Base-by-base conservation (phyloP, 1,140 invertebrate genomes). In the Drosophila tristis region DNA sequence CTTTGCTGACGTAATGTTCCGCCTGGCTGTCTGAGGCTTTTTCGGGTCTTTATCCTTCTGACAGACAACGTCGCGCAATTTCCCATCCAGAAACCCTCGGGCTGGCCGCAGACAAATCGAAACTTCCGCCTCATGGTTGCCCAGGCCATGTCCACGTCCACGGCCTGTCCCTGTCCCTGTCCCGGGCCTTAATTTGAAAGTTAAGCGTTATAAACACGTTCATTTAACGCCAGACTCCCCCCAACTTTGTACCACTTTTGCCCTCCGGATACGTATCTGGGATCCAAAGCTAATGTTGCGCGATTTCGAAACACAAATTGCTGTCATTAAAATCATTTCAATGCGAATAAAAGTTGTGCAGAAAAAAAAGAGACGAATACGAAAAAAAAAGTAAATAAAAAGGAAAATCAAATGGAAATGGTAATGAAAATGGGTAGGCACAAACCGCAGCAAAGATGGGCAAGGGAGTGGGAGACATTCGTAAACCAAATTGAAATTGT, bases 311-410 rank as follows among this genome's bases (percentile, higher is more conserved):
- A 89, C 82, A 89, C 84, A 87, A 87, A 87, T 87, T 87, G 84
- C 82, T 87, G 79, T 89, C 82, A 87, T 87, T 87, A 87, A 87
- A 87, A 79, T 89, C 84, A 82, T 87, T 87, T 87, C 75, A 87
- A 76, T 82, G 84, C 47, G 82, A 74, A 73, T 89, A 79, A 87
- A 81, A 87, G 84, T 67, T 82, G 73, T 42, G 57, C 51, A 39
- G 45, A 42, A 23, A 49, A 62, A 45, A 59, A 51, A 43, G 7
- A 60, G 7, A 60, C 26, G 35, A n/a, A 23, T 2, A 13, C 59
- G 23, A 39, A 35, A 60, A 62, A 68, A 67, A 20, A 61, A 76
- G 39, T 60, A 59, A 65, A 68, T 75, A 61, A 58, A 45, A 76
- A 68, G 55, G 63, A 60, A 80, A 85, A 57, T 66, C 60, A 68